Evolutionary conservation across 2,113 vertebrate species (phyloP).

Genomic region (Cryptoleucopteryx plumbea): DNA sequence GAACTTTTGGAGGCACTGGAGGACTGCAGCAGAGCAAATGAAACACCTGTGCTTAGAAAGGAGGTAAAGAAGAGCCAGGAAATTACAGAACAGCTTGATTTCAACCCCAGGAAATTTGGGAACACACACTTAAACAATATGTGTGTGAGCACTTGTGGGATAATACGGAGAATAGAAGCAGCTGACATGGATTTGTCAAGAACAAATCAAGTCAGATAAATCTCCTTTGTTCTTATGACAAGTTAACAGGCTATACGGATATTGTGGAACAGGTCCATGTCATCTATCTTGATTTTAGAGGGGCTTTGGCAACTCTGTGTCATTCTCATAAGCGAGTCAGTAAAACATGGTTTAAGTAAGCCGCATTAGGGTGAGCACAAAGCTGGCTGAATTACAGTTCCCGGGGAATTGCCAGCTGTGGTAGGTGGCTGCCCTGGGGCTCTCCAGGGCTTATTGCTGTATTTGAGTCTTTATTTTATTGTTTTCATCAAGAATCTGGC

Average conservation of each 20-base stretch:
- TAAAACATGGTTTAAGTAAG: not conserved
- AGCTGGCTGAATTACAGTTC: not conserved
- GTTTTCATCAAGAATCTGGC: conserved; percentile 2
- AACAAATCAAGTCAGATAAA: conserved; percentile 1
- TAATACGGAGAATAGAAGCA: not conserved
- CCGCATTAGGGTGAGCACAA: not conserved
- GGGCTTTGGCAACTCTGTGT: not conserved
- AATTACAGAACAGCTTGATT: not conserved
- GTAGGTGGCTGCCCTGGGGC: conserved; percentile 39
- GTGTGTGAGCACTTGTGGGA: not conserved
- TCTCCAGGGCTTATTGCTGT: not conserved
- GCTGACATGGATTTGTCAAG: conserved; percentile 26
- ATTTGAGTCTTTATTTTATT: not conserved
- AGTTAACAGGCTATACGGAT: not conserved
- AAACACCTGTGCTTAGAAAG: not conserved
- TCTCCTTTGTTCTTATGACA: conserved; percentile 1
- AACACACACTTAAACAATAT: not conserved
- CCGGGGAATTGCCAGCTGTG: not conserved
- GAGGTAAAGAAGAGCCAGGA: not conserved
- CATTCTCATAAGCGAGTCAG: not conserved
- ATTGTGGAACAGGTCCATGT: not conserved
- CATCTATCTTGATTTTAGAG: not conserved
- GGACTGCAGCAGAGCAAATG: not conserved
- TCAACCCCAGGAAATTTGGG: not conserved
- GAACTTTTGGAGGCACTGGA: not conserved